Evolutionary conservation across 1,140 invertebrate genomes (phyloP).

Genomic region (Saccostrea glomerata): DNA sequence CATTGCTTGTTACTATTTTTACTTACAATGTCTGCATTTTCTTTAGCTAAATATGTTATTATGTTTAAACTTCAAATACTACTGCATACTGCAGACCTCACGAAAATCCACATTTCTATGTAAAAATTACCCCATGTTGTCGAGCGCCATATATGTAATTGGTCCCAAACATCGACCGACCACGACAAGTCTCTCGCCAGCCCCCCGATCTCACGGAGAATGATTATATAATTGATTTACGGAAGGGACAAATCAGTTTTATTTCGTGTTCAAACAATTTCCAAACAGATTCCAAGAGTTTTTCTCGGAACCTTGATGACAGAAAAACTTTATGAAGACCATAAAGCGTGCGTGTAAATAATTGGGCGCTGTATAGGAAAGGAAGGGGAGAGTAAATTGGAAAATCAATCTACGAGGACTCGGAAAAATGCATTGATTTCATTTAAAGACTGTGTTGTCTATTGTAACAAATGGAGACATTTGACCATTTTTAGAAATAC

Average conservation of each 20-base stretch:
- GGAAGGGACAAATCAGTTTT: conserved; percentile 31
- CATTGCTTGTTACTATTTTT: no score
- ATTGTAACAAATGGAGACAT: not conserved
- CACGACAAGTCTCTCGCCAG: not conserved
- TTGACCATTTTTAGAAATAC: not conserved
- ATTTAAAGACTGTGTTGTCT: not conserved
- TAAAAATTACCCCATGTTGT: not conserved
- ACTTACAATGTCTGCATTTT: no score
- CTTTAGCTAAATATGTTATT: no score
- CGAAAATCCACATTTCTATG: not conserved
- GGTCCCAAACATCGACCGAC: not conserved
- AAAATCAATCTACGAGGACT: conserved; percentile 1
- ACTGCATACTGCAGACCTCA: not conserved
- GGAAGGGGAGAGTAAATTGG: conserved; percentile 4
- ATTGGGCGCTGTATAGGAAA: not conserved
- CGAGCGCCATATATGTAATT: not conserved
- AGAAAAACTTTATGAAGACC: conserved; percentile 11
- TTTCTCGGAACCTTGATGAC: conserved; percentile 11
- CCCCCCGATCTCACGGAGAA: not conserved
- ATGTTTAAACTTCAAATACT: no score
- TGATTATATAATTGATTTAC: conserved; percentile 21
- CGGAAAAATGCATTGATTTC: conserved; percentile 8
- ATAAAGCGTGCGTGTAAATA: conserved; percentile 23
- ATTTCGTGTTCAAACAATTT: conserved; percentile 28
- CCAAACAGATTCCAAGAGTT: conserved; percentile 1